Evolutionary conservation across 2,113 vertebrate species (phyloP).

Genomic region (Melanerpes formicivorus): DNA sequence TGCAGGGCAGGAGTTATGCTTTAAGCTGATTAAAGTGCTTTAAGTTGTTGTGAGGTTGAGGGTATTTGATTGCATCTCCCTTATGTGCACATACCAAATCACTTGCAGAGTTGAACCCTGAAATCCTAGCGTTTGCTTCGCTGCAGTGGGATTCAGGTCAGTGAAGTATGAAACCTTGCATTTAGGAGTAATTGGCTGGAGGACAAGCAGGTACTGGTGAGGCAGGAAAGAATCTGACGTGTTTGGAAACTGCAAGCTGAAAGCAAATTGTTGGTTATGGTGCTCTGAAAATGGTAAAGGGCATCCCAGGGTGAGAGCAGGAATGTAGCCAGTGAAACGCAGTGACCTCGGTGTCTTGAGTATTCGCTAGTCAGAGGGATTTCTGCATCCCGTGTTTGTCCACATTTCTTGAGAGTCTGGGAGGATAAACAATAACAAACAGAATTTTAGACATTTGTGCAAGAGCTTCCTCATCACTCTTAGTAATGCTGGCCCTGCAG

Average conservation of each 20-base stretch:
- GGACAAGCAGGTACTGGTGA: neutral
- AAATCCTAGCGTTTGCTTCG: neutral
- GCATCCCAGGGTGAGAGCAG: neutral
- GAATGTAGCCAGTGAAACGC: neutral
- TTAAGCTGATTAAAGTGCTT: neutral
- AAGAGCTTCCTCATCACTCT: neutral
- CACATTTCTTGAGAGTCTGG: neutral
- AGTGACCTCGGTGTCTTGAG: neutral
- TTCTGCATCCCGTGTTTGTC: neutral
- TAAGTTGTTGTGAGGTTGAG: neutral
- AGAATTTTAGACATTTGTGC: neutral
- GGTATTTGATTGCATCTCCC: neutral
- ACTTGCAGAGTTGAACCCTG: neutral
- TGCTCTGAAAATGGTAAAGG: neutral
- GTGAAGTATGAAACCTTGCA: neutral
- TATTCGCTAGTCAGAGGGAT: neutral
- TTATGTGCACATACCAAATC: fast-evolving
- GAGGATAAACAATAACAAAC: neutral
- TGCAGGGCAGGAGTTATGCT: neutral
- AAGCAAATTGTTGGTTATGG: neutral
- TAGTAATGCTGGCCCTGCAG: neutral
- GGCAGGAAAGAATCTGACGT: neutral
- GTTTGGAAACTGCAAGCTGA: neutral
- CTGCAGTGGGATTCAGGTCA: neutral
- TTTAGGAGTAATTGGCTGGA: neutral